A percentile compares a stretch with the other conserved stretches of the same genome.
These are phyloP conservation scores for Alentia gelatinosa DNA, from an alignment of 2,888 invertebrate genomes.

Conservation along the genomic window DNA sequence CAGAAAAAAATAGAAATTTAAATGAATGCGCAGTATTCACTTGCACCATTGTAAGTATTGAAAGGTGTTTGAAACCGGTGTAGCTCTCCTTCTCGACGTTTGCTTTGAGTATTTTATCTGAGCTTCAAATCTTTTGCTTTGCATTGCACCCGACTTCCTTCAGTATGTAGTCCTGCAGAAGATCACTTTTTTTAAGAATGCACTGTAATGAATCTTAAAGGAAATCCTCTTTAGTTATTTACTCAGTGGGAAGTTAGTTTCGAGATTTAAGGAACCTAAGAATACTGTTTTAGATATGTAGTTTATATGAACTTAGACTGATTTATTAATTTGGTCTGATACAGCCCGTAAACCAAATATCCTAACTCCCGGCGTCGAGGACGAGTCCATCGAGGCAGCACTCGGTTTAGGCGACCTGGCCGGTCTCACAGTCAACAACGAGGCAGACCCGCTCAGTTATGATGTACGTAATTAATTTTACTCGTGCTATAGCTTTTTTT, in stretches of 20 bases:
- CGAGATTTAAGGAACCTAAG: too few species aligned
- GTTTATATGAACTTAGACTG: too few species aligned
- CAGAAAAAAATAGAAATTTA: too few species aligned
- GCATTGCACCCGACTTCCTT: neutral
- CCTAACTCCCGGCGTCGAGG: conserved; percentile 68
- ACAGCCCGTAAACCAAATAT: conserved; percentile 68
- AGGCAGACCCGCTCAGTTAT: conserved; percentile 90
- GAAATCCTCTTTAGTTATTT: too few species aligned
- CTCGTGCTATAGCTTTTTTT: neutral
- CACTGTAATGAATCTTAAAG: neutral
- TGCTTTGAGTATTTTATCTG: neutral
- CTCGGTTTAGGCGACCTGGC: conserved; percentile 96
- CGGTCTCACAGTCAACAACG: conserved; percentile 97
- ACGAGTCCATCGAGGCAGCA: conserved; percentile 82
- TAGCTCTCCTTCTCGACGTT: neutral
- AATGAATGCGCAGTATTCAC: neutral
- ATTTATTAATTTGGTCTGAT: neutral
- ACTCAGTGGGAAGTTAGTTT: too few species aligned
- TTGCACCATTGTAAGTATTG: neutral
- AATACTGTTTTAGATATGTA: too few species aligned
- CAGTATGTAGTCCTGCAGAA: neutral
- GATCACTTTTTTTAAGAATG: neutral
- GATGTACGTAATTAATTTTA: conserved; percentile 74
- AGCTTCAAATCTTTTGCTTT: neutral
- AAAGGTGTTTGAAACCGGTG: neutral